Evolutionary conservation across 2,113 vertebrate genomes (phyloP).

Genomic region (Pachypanchax playfairii): DNA sequence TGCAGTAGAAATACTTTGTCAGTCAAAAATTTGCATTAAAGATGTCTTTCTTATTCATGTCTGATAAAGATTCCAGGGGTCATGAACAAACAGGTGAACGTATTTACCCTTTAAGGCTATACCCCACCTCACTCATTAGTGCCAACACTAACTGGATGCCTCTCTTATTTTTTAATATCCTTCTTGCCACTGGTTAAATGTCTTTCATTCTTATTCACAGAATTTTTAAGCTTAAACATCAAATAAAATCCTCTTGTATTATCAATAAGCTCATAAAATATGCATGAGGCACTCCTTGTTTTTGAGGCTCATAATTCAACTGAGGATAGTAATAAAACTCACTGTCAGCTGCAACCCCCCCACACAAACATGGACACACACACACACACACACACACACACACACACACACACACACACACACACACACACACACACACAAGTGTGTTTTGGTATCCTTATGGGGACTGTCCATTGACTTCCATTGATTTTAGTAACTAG

Average conservation of each 20-base stretch:
- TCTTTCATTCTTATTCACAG: constrained; percentile 4
- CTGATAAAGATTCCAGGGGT: constrained; percentile 71
- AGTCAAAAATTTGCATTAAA: constrained; percentile 70
- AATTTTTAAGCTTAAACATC: constrained; percentile 7
- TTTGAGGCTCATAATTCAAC: constrained; percentile 14
- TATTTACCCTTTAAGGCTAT: constrained; percentile 56
- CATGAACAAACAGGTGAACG: constrained; percentile 38
- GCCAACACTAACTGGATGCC: constrained; percentile 49
- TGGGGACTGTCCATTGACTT: too few relatives aligned
- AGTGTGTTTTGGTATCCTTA: too few relatives aligned
- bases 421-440: too few relatives aligned
- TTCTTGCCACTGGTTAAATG: constrained; percentile 19
- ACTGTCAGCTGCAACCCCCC: too few relatives aligned
- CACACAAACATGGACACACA: too few relatives aligned
- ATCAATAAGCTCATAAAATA: constrained; percentile 9
- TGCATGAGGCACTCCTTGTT: constrained; percentile 17
- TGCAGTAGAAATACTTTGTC: constrained; percentile 64
- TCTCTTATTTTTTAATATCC: constrained; percentile 44
- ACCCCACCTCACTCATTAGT: constrained; percentile 56
- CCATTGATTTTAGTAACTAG: too few relatives aligned
- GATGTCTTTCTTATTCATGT: constrained; percentile 31
- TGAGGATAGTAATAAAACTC: background rate
- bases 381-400: too few relatives aligned
- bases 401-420: too few relatives aligned
- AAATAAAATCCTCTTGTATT: constrained; percentile 25